Evolutionary conservation across 2,797 vertebrate genomes (phyloP), one percentile per base, ranked within the genome.

Genomic region (Typhlichthys eigenmanni): DNA sequence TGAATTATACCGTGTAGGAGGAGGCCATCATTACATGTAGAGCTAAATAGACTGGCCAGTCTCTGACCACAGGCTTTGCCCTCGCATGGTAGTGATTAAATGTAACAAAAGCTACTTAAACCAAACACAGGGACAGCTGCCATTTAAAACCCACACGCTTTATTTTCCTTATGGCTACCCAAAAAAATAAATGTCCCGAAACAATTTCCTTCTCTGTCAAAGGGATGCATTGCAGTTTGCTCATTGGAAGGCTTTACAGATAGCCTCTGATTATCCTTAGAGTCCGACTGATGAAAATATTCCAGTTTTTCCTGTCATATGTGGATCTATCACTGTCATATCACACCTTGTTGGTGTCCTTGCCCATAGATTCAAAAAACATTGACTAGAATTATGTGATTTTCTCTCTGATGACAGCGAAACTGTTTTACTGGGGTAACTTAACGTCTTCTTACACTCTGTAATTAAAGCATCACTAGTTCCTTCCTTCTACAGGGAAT

Each of bases 1-100:
- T 58, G 84, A 92, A 92, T 91, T 91, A 91, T 71, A 91, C 71
- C 76, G 83, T 81, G 68, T 78, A 76, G 32, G 66, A 82, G 58
- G 75, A 79, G 69, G 72, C 85, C 78, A 66, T 90, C 83, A 90
- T 92, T 92, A 90, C 73, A 86, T 78, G 79, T 60, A 71, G 60
- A 58, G 71, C 72, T 65, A 56, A 79, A 82, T 59, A 70, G 75
- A 24, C 19, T 29, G 47, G 19, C 52, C 52, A 24, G 52, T 32
- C 24, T 61, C 16, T 13, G 10, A 17, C 51, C 19, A 29, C 24
- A 61, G 75, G 52, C 71, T 62, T 55, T 53, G 58, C 55, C 43
- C 62, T 76, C 69, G 73, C 68, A 69, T 59, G 55, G 16, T 49
- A 62, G 70, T 67, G 65, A 63, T 69, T 74, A 54, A 68, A 52